phyloP scores from a whole-genome alignment of 2,797 vertebrate genomes.

The Microctenopoma lineatum region DNA sequence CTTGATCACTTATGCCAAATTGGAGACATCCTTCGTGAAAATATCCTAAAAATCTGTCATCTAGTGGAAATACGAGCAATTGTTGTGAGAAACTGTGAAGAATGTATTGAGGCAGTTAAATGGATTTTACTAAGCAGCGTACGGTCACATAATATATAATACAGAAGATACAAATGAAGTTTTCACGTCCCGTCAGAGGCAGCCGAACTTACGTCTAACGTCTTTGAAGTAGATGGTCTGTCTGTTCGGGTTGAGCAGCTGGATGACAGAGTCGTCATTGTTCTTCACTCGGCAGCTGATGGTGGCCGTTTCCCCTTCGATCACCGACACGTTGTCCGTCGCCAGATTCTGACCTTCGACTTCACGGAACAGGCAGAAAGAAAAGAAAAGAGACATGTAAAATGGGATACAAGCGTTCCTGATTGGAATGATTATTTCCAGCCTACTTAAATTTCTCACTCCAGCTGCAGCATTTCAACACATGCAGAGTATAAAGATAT shows the following conservation, averaged over 20 bases:
- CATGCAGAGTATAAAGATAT: constrained; percentile 44
- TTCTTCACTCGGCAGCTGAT: constrained; percentile 98
- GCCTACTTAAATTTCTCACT: constrained; percentile 40
- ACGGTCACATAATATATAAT: no score
- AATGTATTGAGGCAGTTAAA: no score
- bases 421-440: constrained; percentile 39
- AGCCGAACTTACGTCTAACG: constrained; percentile 90
- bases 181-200: constrained; percentile 2
- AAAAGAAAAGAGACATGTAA: constrained; percentile 12
- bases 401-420: constrained; percentile 10
- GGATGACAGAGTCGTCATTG: constrained; percentile 98
- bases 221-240: constrained; percentile 99
- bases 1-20: no score
- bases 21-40: no score
- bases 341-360: constrained; percentile 93
- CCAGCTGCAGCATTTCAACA: constrained; percentile 52
- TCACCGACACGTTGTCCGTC: constrained; percentile 93
- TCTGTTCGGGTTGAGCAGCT: constrained; percentile 98
- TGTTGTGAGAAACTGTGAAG: no score
- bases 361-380: constrained; percentile 60
- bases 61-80: no score
- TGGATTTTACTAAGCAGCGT: not conserved
- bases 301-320: constrained; percentile 95
- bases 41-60: no score
- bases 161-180: not conserved